Evolutionary conservation across 1,140 invertebrate species (phyloP).

Genomic region (Drosophila jambulina): DNA sequence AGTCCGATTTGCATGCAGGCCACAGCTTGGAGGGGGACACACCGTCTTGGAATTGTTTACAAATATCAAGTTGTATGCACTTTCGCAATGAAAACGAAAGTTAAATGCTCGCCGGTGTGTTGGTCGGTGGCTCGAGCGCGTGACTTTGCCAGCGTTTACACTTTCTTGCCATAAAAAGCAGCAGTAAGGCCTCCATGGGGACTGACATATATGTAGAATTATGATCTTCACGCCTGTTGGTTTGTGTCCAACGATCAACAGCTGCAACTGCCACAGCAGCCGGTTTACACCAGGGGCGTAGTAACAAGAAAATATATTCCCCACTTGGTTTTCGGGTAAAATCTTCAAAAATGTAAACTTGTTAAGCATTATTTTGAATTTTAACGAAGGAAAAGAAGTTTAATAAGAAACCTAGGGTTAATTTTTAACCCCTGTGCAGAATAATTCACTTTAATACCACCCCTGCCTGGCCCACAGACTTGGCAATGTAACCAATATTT

Average conservation of each 20-base stretch:
- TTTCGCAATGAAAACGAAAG: conserved; percentile 84
- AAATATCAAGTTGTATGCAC: conserved; percentile 77
- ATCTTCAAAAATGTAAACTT: background rate
- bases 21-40: conserved; percentile 11
- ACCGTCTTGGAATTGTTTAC: conserved; percentile 52
- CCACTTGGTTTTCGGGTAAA: background rate
- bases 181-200: conserved; percentile 25
- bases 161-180: conserved; percentile 68
- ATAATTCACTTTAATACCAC: background rate
- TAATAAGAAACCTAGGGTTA: fast-evolving
- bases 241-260: conserved; percentile 47
- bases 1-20: conserved; percentile 55
- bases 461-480: conserved; percentile 27
- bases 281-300: background rate
- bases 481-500: conserved; percentile 81
- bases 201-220: conserved; percentile 56
- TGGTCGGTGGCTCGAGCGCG: conserved; percentile 45
- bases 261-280: conserved; percentile 13
- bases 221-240: conserved; percentile 74
- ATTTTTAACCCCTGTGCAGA: background rate
- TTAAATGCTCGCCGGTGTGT: conserved; percentile 50
- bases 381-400: background rate
- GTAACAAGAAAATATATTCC: background rate
- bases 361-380: background rate
- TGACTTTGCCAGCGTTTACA: conserved; percentile 73